Evolutionary conservation across 1,140 invertebrate species (phyloP).

Genomic region (Achroia grisella): DNA sequence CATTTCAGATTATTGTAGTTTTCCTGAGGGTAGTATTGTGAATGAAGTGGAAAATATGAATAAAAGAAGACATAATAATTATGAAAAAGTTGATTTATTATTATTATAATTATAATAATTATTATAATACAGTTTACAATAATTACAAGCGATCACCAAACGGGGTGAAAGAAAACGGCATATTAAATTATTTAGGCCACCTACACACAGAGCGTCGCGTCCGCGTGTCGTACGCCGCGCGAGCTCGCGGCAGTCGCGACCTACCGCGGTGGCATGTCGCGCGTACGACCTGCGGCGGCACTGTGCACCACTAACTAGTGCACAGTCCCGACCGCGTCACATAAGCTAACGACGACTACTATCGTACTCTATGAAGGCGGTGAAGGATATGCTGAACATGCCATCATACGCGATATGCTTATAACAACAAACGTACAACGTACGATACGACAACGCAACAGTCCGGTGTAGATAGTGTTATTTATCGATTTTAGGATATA

Average conservation of each 20-base stretch:
- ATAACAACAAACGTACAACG: slow-evolving; percentile 11
- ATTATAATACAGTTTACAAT: slow-evolving; percentile 74
- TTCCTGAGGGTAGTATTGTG: no score
- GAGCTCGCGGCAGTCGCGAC: neutral
- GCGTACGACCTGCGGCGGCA: slow-evolving; percentile 8
- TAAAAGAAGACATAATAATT: slow-evolving; percentile 63
- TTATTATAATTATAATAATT: slow-evolving; percentile 71
- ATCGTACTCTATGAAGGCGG: slow-evolving; percentile 4
- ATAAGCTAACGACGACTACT: slow-evolving; percentile 2
- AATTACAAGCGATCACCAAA: slow-evolving; percentile 73
- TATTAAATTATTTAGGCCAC: slow-evolving; percentile 66
- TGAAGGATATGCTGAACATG: slow-evolving; percentile 2
- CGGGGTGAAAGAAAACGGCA: slow-evolving; percentile 70
- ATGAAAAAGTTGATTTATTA: slow-evolving; percentile 73
- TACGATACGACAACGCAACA: slow-evolving; percentile 20
- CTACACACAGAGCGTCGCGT: slow-evolving; percentile 26
- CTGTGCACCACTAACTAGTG: slow-evolving; percentile 3
- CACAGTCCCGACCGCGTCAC: slow-evolving; percentile 4
- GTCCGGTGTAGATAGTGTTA: slow-evolving; percentile 22
- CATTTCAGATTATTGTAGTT: no score
- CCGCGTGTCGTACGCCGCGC: slow-evolving; percentile 11
- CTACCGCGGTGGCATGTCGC: slow-evolving; percentile 9
- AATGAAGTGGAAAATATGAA: no score
- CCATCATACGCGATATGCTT: slow-evolving; percentile 5
- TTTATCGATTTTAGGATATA: slow-evolving; percentile 63